Evolutionary conservation across 2,113 vertebrate species (phyloP), one percentile per base, ranked within the genome.

Genomic region (Grantiella picta): DNA sequence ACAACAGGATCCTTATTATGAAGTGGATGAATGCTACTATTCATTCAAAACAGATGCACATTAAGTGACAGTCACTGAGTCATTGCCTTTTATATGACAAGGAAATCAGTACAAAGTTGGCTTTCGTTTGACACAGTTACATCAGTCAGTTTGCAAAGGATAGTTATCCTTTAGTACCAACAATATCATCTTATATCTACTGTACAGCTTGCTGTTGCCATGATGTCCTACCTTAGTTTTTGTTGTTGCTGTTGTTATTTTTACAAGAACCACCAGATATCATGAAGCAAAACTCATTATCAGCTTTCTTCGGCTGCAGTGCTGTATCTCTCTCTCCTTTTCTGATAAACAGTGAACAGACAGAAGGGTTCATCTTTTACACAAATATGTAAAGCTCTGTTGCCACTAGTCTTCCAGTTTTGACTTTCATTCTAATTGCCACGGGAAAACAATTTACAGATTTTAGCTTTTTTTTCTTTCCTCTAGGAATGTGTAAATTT

Each of bases 351-450:
- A 86, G 88, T 14, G 80, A 95, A 89, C 24, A 94, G 84, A 75
- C 73, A 93, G 56, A 66, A 61, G 69, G 52, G 25, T 82, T 94
- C 76, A 89, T 71, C 57, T 94, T 96, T 96, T 93, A 68, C 97
- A 92, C 92, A 97, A 86, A 91, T 87, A 82, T 89, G 83, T 82
- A 95, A 97, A 96, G 56, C 75, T 96, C 60, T 91, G 57, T 92
- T 97, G 90, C 90, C 82, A 92, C 63, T 72, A 94, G 86, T 82
- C 59, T 95, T 86, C 84, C 83, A 92, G 95, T 92, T 97, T 93
- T 97, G 82, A 95, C 91, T 98, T 97, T 97, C 82, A 96, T 95
- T 96, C 44, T 97, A 94, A 97, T 97, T 98, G 97, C 66, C 92
- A 36, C 47, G 52, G 83, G 77, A 97, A 97, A 94, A 96, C 91